Base-by-base conservation (phyloP, 2,888 invertebrate species). In the Eristalis arbustorum region DNA sequence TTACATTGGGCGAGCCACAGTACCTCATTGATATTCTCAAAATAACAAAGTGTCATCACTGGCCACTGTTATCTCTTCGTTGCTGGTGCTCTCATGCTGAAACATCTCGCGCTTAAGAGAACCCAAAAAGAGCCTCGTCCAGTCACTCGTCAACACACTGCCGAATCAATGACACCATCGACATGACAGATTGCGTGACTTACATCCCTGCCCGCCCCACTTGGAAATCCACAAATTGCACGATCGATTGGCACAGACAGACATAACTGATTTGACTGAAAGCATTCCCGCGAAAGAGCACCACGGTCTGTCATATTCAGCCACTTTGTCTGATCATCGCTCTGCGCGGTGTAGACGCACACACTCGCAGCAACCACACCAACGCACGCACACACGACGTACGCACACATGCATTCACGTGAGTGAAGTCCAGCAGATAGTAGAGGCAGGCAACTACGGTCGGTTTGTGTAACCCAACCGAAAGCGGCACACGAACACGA, bases 401-500 rank as follows among this genome's bases (percentile, higher is more conserved):
- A 49, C 40, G 28, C 18, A 57, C n/a, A 67, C 14, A 31, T 31
- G 31, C 23, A 66, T 10, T 34, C 37, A 56, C 1, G 59, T 72
- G 76, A 77, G 49, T 77, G 72, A 72, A 69, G 11, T 81, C 61
- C 76, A 81, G 68, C 22, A 63, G 68, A 74, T 59, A 31, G 34
- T 31, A 13, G 18, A 10, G 76, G 14, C 42, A 42, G n/a, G 18
- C 49, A 18, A 37, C 37, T 10, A 69, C 4, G 59, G 40, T 37
- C 13, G 14, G 18, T 49, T 62, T 28, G 10, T 31, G 49, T 28
- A 72, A 59, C 31, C 59, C 63, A 62, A 37, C 83, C 64, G 67
- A 73, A 71, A 66, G 72, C 67, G 8, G 22, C 67, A 40, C 49
- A 64, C 63, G 67, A 81, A 77, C 73, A 18, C 5, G 49, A 49